Base-by-base conservation (phyloP, 2,888 invertebrate genomes). In the Pycnomerus fuliginosus region DNA sequence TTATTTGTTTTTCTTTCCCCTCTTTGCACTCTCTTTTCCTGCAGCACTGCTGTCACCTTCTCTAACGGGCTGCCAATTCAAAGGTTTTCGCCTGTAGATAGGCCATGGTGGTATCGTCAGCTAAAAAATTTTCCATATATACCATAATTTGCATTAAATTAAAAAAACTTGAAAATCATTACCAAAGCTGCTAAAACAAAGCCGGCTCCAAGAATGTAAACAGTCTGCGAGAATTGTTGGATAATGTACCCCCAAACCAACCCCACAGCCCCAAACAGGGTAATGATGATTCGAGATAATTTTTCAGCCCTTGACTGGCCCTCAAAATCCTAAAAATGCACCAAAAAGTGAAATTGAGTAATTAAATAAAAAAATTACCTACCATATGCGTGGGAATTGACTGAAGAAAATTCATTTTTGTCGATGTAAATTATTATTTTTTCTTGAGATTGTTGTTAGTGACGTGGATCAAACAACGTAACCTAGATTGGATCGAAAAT, bases 81-180 rank as follows among this genome's bases (percentile, higher is more conserved):
- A 74, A 1, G 94, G 85, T 65, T 90, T 90, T 50, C 83, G 82
- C 50, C 94, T 80, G 65, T 92, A 96, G 82, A 95, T 87, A 0
- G 95, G 92, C 95, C 96, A 96, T n/a, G 95, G 94, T 15, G 95
- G 95, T 60, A 96, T 84, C 1, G 93, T 92, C 28, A 94, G 70
- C 85, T 85, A 58, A 62, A 61, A 61, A 55, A 42, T 20, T 20
- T 5, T 7, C 5, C 20, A 40, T 20, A 16, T 15, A 34, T 4
- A 33, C 35, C n/a, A 20, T 17, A 25, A 29, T 20, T 15, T 30
- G 12, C 24, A 25, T 22, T 87, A 22, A 90, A 69, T 80, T 80
- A 60, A 60, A 46, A 37, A 40, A 16, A 14, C 4, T 7, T 16
- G 1, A 8, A 32, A 13, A 44, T 39, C 73, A 79, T 77, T 74